Conservation (phyloP, 2,113 vertebrate species). For the Promerops cafer region DNA sequence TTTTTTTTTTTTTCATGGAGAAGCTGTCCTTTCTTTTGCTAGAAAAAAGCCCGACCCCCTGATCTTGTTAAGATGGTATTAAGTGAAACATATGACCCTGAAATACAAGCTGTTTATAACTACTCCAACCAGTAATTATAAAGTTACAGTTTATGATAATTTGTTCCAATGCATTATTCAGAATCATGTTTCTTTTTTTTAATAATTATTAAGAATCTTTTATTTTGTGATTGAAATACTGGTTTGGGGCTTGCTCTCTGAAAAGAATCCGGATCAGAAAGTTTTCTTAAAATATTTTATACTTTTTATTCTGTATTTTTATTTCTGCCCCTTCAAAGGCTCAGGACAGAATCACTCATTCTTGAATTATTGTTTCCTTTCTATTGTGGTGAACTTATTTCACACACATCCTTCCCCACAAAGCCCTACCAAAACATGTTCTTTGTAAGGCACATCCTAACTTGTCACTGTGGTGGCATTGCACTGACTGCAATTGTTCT, state of each 20-base stretch:
- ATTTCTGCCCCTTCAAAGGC: not conserved
- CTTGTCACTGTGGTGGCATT: not conserved
- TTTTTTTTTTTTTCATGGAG: not conserved
- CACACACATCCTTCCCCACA: too few species aligned
- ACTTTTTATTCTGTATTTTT: not conserved
- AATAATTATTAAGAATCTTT: not conserved
- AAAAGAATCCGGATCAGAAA: not conserved
- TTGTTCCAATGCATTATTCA: not conserved
- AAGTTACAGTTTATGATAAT: not conserved
- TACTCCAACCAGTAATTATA: not conserved
- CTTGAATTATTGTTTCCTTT: not conserved
- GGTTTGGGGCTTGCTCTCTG: not conserved
- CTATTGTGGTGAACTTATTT: not conserved
- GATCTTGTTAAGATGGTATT: not conserved
- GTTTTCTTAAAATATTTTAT: not conserved
- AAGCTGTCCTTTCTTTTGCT: not conserved
- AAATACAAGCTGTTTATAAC: not conserved
- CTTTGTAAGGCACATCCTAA: not conserved
- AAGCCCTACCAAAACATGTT: not conserved
- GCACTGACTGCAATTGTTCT: not conserved
- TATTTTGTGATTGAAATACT: not conserved
- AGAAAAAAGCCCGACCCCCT: accelerated
- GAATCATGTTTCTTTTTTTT: not conserved
- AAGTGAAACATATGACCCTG: not conserved
- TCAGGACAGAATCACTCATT: not conserved